A percentile compares a stretch with the other conserved stretches of the same genome.
phyloP scores from a whole-genome alignment of 2,797 vertebrate species.

The Gadopsis bispinosus region DNA sequence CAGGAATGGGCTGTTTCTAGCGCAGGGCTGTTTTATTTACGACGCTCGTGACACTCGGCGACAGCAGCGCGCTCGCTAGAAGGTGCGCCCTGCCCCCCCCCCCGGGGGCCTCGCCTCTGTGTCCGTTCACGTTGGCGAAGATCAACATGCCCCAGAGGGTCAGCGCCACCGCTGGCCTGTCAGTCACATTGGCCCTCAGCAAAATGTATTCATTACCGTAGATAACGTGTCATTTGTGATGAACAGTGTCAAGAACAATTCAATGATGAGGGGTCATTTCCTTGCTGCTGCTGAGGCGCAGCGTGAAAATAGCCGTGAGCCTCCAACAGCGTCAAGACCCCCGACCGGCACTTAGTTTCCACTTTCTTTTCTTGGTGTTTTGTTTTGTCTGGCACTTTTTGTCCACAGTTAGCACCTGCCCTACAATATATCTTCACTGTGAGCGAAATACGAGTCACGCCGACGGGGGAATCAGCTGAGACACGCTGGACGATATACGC shows the following conservation, averaged over 20 bases:
- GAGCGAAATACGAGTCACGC: not conserved
- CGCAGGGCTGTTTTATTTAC: conserved; percentile 40
- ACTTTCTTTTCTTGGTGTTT: not conserved
- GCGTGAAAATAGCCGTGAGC: conserved; percentile 61
- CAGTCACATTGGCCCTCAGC: conserved; percentile 63
- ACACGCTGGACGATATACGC: not conserved
- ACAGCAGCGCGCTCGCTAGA: conserved; percentile 61
- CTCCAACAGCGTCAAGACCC: conserved; percentile 44
- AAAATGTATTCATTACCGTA: conserved; percentile 68
- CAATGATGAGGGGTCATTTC: conserved; percentile 62
- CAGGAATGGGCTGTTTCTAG: conserved; percentile 51
- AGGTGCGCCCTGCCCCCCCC: conserved; percentile 49
- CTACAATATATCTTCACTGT: not conserved
- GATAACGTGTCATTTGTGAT: conserved; percentile 67
- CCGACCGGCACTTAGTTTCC: not conserved
- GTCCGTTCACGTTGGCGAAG: conserved; percentile 49
- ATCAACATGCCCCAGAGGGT: conserved; percentile 50
- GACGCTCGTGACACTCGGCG: conserved; percentile 13
- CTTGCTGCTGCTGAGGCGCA: conserved; percentile 42
- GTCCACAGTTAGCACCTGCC: not conserved
- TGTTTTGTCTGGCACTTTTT: conserved; percentile 8
- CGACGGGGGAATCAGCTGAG: not conserved
- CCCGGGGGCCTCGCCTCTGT: conserved; percentile 21
- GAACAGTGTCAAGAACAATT: conserved; percentile 66
- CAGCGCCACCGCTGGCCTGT: conserved; percentile 42